Evolutionary conservation across 2,797 vertebrate genomes (phyloP), one percentile per base, ranked within the genome.

Genomic region (Myotis myotis): DNA sequence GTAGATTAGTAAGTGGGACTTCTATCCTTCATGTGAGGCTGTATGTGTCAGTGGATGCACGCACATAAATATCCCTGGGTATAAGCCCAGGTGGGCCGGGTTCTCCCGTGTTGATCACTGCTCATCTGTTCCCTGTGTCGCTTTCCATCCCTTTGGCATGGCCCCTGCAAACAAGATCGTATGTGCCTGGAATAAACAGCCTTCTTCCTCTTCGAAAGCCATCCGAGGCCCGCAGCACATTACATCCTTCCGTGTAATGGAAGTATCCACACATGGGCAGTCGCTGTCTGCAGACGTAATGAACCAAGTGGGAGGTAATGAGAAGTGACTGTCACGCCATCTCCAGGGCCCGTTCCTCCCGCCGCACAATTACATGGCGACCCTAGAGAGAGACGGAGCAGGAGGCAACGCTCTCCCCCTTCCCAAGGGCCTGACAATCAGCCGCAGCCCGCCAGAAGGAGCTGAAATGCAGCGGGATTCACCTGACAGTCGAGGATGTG

Each of bases 261-360:
- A 95, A 93, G 92, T 71, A 74, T 64, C 82, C 96, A 90, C 92
- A 90, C 78, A 12, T 33, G 66, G 95, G 92, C 87, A 64, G 57
- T 92, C 2, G 30, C 94, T 96, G 96, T 94, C 97, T 92, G 8
- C 57, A 72, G 64, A 72, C 0, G 33, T 95, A 93, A 95, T 90
- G 87, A 96, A 44, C 95, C 96, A 86, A 92, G 85, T 68, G 89
- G 81, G 82, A 96, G 89, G 96, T 95, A 96, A 96, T 94, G 97
- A 96, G 96, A 96, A 97, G 93, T 94, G 94, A 95, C 89, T 95
- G 96, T 84, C 66, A 30, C 2, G 25, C 87, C 92, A 74, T 90
- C 91, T 93, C 93, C 51, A 53, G 93, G 87, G 96, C 74, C 84
- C 0, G 1, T 93, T 94, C 72, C 89, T 95, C 91, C 89, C 16